Percentiles rank a stretch among this genome's conserved stretches.
Conservation (phyloP, 2,888 invertebrate species). For the Unio pictorum region DNA sequence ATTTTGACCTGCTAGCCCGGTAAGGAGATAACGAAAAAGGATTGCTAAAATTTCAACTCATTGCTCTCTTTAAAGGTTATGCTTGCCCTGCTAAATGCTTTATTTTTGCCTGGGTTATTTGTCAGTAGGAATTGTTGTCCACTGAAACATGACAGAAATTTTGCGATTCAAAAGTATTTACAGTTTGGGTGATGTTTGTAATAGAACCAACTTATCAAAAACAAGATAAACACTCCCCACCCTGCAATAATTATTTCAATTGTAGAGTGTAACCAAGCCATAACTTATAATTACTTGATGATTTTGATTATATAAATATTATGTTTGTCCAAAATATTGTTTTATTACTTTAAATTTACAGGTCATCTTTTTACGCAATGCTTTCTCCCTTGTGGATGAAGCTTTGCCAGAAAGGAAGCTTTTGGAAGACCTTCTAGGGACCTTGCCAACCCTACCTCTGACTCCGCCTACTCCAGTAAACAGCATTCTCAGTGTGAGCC, state of each 20-base stretch:
- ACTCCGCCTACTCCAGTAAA: constrained; percentile 10
- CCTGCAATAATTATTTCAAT: too few relatives aligned
- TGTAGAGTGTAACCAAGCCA: not conserved
- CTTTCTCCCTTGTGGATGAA: constrained; percentile 57
- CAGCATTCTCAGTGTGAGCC: constrained; percentile 25
- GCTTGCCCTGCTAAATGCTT: not conserved
- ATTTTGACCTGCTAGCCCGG: too few relatives aligned
- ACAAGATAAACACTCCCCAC: too few relatives aligned
- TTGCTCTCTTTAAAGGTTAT: not conserved
- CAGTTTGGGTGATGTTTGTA: too few relatives aligned
- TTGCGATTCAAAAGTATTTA: too few relatives aligned
- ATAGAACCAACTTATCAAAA: too few relatives aligned
- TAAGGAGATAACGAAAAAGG: too few relatives aligned
- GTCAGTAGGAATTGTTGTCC: not conserved
- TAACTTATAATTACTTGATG: not conserved
- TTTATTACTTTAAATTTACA: constrained; percentile 37
- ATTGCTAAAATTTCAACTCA: too few relatives aligned
- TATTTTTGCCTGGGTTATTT: not conserved
- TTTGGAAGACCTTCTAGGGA: constrained; percentile 67
- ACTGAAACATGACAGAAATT: not conserved
- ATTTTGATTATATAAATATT: not conserved
- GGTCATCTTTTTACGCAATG: constrained; percentile 70
- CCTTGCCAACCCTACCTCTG: constrained; percentile 59
- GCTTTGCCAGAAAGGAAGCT: constrained; percentile 68
- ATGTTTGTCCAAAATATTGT: not conserved